Evolutionary conservation across 2,888 invertebrate species (phyloP), one percentile per base, ranked within the genome.

Genomic region (Dioctria linearis): DNA sequence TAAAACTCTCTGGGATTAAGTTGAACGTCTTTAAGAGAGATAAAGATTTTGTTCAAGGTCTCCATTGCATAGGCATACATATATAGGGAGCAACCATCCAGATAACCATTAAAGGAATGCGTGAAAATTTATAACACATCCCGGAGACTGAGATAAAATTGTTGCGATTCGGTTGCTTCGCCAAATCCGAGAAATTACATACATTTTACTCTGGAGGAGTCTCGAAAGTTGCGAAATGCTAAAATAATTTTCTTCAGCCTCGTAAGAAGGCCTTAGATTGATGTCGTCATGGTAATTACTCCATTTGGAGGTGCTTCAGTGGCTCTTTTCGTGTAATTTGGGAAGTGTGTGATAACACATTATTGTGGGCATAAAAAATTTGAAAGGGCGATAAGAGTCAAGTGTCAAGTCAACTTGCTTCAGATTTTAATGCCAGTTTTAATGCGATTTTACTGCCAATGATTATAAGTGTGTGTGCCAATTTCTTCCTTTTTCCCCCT

Each of bases 321-420:
- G 43, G 25, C 51, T 51, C 11, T 69, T 51, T 69, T 51, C 25
- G 25, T 25, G 25, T 25, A 25, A 69, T 54, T 69, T 69, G 25
- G n/a, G 67, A 37, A 67, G 49, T 49, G 67, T 49, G 67, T 51
- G 69, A 69, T 51, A 11, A 43, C 54, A 25, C 49, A 25, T 69
- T 69, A 69, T 51, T 37, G 37, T 39, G 54, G 37, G 37, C 69
- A 69, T 69, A 69, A 69, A 69, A 51, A 8, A 13, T n/a, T 51
- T 69, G 37, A 67, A 69, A 37, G 37, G 11, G 9, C 69, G 69
- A 69, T 69, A 51, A 69, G 69, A 49, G 69, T 51, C 51, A 67
- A 46, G 67, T 67, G 13, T 49, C 54, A 37, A 69, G 49, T 49
- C 13, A 6, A 11, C 8, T 42, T 25, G 69, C 5, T 51, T 51